Percentiles rank a stretch among this genome's conserved stretches.
Evolutionary conservation across 2,797 vertebrate genomes (phyloP).

Genomic region (Microcaecilia unicolor): DNA sequence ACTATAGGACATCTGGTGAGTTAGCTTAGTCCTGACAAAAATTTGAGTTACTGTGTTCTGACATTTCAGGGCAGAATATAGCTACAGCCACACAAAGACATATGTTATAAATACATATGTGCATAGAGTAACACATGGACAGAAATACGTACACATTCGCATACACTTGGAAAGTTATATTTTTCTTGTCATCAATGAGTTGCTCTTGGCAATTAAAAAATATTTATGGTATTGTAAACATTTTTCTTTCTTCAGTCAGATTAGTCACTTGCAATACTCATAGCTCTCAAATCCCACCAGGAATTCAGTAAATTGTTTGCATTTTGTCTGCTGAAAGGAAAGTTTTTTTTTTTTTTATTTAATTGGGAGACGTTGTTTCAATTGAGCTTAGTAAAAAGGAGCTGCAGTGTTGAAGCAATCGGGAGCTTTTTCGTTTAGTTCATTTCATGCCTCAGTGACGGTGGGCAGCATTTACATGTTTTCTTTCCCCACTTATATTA

Average conservation of each 20-base stretch:
- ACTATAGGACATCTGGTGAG: too few relatives aligned
- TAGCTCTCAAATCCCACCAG: conserved; percentile 14
- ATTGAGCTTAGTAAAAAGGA: conserved; percentile 22
- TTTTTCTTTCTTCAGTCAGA: conserved; percentile 6
- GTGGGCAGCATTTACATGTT: too few relatives aligned
- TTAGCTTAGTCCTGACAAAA: too few relatives aligned
- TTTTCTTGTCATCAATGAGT: conserved; percentile 13
- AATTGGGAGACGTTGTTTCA: conserved; percentile 38
- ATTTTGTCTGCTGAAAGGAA: background rate
- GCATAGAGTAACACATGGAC: too few relatives aligned
- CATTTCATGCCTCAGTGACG: conserved; percentile 19
- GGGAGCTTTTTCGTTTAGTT: conserved; percentile 15
- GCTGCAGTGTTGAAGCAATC: conserved; percentile 23
- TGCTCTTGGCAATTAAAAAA: conserved; percentile 28
- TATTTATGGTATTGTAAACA: conserved; percentile 20
- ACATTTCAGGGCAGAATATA: too few relatives aligned
- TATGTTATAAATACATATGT: too few relatives aligned
- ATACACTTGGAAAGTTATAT: background rate
- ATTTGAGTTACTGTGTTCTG: too few relatives aligned
- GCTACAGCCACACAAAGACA: too few relatives aligned
- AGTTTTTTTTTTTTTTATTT: conserved; percentile 39
- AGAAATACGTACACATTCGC: background rate
- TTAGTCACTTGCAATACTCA: conserved; percentile 24
- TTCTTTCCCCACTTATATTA: too few relatives aligned
- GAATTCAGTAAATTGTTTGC: conserved; percentile 26